phyloP scores from a whole-genome alignment of 2,797 vertebrate species.

The Parotocinclus haroldoi region DNA sequence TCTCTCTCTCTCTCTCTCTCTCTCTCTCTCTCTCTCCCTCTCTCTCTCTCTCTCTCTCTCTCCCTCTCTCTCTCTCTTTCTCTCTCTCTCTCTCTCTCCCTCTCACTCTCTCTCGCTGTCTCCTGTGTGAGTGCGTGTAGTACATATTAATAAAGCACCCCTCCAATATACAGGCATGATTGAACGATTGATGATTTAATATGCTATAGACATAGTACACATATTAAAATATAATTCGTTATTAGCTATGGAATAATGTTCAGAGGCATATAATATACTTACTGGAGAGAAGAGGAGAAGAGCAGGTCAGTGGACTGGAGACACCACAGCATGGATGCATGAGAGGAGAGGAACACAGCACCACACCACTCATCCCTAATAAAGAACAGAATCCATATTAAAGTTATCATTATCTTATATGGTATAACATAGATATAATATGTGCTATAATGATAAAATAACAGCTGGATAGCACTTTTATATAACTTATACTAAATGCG shows the following conservation, averaged over 20 bases:
- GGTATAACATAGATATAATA: no score
- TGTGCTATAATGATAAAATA: no score
- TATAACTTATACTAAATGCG: no score
- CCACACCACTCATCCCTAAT: constrained; percentile 78
- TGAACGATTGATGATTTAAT: no score
- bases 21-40: neutral
- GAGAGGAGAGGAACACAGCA: constrained; percentile 77
- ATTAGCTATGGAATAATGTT: constrained; percentile 80
- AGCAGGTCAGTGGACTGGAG: constrained; percentile 79
- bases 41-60: neutral
- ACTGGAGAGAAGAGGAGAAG: constrained; percentile 90
- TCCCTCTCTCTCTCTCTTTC: constrained; percentile 4
- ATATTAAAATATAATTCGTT: constrained; percentile 88
- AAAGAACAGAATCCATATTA: constrained; percentile 35
- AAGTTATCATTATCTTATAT: no score
- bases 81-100: neutral
- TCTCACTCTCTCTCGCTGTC: neutral
- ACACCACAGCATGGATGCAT: constrained; percentile 85
- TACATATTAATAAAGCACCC: constrained; percentile 36
- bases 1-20: neutral
- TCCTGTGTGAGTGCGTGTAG: constrained; percentile 21
- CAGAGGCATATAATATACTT: constrained; percentile 76
- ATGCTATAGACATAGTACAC: constrained; percentile 63
- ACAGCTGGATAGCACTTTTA: no score
- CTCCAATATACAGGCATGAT: constrained; percentile 80